These are phyloP conservation scores for Drosophila carrolli DNA, from an alignment of 1,140 invertebrate genomes.

Conservation along the genomic window DNA sequence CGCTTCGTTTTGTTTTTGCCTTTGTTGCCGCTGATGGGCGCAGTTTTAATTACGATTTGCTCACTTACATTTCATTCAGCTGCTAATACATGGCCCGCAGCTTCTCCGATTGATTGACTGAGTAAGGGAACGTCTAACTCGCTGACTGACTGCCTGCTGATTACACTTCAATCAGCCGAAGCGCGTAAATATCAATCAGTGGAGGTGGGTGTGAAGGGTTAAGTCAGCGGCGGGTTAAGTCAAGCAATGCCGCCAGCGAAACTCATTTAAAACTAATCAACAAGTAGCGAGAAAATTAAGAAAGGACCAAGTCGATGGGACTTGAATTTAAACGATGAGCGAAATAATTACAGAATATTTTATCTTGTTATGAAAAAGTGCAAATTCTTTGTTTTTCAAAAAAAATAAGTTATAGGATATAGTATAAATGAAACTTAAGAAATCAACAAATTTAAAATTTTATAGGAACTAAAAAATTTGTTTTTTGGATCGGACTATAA, in stretches of 20 bases:
- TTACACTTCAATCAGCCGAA: conserved; percentile 78
- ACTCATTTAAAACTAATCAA: conserved; percentile 83
- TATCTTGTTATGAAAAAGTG: too few species aligned
- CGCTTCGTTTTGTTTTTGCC: conserved; percentile 9
- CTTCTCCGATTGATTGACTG: conserved; percentile 41
- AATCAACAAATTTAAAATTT: too few species aligned
- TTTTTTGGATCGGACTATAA: too few species aligned
- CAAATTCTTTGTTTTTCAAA: too few species aligned
- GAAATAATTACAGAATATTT: conserved; percentile 3
- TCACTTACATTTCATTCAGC: conserved; percentile 76
- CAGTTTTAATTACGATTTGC: conserved; percentile 81
- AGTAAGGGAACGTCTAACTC: conserved; percentile 27
- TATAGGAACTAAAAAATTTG: too few species aligned
- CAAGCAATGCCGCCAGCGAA: conserved; percentile 60
- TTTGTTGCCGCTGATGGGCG: conserved; percentile 40
- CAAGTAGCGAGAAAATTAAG: conserved; percentile 59
- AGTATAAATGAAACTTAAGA: too few species aligned
- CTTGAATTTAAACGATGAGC: conserved; percentile 19
- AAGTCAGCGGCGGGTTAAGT: conserved; percentile 29
- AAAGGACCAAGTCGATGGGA: conserved; percentile 8
- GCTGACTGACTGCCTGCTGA: conserved; percentile 62
- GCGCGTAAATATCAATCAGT: conserved; percentile 78
- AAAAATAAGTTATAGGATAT: too few species aligned
- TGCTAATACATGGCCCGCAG: conserved; percentile 63
- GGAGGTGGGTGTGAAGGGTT: conserved; percentile 15